phyloP scores from a whole-genome alignment of 2,888 invertebrate species.

The Molorchus minor region DNA sequence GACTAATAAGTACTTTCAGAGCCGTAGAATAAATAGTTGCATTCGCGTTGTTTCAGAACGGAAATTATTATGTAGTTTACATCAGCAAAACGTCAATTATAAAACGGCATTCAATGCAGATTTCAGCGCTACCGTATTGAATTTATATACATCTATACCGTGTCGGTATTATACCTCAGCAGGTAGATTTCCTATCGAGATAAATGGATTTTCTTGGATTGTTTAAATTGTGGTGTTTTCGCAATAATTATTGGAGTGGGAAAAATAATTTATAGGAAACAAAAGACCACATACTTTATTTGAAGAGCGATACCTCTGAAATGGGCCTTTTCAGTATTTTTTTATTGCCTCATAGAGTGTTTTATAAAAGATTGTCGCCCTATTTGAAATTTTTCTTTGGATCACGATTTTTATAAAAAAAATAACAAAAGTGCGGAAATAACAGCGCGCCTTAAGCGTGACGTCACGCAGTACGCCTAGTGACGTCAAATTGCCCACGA shows the following conservation, averaged over 20 bases:
- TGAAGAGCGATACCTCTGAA: too few species aligned
- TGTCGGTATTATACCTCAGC: slow-evolving; percentile 30
- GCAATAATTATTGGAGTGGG: slow-evolving; percentile 26
- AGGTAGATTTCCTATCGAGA: slow-evolving; percentile 20
- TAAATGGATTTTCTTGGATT: slow-evolving; percentile 23
- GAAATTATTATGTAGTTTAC: slow-evolving; percentile 48
- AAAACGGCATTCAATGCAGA: slow-evolving; percentile 47
- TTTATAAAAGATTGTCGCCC: too few species aligned
- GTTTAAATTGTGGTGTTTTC: slow-evolving; percentile 18
- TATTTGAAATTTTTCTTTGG: too few species aligned
- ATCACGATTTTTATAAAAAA: too few species aligned
- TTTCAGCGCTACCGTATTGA: slow-evolving; percentile 45
- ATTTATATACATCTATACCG: slow-evolving; percentile 38
- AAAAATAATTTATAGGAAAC: too few species aligned
- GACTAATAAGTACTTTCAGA: slow-evolving; percentile 34
- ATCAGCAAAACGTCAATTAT: slow-evolving; percentile 45
- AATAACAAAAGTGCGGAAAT: too few species aligned
- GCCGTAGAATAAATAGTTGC: slow-evolving; percentile 23
- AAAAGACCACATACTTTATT: too few species aligned
- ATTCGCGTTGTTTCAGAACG: slow-evolving; percentile 40
- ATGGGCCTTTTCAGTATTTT: too few species aligned
- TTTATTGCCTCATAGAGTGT: too few species aligned
- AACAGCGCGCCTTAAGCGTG: too few species aligned
- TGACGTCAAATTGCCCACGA: too few species aligned
- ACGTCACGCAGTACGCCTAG: too few species aligned